Evolutionary conservation across 2,888 invertebrate species (phyloP).

Genomic region (Xanthia icteritia): DNA sequence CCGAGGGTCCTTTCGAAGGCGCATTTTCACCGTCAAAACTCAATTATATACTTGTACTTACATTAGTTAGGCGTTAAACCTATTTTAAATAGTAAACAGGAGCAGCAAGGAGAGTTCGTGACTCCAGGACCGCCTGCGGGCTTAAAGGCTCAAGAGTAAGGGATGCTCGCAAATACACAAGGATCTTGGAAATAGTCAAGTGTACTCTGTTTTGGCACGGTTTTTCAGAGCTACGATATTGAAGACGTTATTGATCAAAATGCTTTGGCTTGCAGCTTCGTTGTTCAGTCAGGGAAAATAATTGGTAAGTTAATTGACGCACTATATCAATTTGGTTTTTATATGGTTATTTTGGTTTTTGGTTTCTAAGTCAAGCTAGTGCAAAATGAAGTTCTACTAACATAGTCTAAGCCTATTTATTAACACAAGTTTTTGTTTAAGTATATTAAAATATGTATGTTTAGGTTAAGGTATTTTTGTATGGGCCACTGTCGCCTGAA

Average conservation of each 20-base stretch:
- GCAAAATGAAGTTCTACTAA: too few relatives aligned
- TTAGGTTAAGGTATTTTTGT: too few relatives aligned
- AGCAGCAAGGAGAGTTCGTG: constrained; percentile 48
- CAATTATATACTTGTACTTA: constrained; percentile 38
- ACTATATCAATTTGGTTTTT: not conserved
- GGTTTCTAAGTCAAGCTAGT: too few relatives aligned
- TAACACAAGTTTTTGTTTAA: too few relatives aligned
- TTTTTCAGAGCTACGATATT: not conserved
- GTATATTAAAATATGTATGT: too few relatives aligned
- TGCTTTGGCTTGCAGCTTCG: constrained; percentile 2
- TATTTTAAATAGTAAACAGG: constrained; percentile 65
- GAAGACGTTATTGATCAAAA: constrained; percentile 32
- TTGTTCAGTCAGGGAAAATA: not conserved
- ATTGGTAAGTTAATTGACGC: not conserved
- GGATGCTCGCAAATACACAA: constrained; percentile 50
- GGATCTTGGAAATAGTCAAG: constrained; percentile 54
- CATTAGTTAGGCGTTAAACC: constrained; percentile 51
- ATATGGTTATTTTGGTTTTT: too few relatives aligned
- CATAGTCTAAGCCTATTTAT: too few relatives aligned
- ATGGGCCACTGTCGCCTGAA: too few relatives aligned
- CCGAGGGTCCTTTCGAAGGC: not conserved
- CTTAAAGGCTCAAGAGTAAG: constrained; percentile 55
- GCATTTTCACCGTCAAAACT: constrained; percentile 11
- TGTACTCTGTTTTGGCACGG: constrained; percentile 53
- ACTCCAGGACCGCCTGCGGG: constrained; percentile 42